Percentiles rank a stretch among this genome's conserved stretches.
These are phyloP conservation scores for Encarsia formosa DNA, from an alignment of 2,888 invertebrate species.

Conservation along the genomic window DNA sequence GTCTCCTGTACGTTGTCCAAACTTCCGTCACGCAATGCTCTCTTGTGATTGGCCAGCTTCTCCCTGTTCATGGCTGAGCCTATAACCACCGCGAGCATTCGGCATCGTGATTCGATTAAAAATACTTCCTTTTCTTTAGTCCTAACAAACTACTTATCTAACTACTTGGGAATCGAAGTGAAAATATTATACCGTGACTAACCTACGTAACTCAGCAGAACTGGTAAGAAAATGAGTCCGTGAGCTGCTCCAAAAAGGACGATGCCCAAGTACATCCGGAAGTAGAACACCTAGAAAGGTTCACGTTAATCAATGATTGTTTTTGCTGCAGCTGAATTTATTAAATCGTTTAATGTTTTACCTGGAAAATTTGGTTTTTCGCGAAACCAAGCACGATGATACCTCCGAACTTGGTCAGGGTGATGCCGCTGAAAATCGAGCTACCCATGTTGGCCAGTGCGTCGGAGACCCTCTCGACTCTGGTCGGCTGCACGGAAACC, in stretches of 20 bases:
- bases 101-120: neutral
- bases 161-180: too few relatives aligned
- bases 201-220: slow-evolving; percentile 96
- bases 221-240: slow-evolving; percentile 95
- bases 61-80: slow-evolving; percentile 80
- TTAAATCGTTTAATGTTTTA: too few relatives aligned
- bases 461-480: slow-evolving; percentile 75
- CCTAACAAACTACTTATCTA: neutral
- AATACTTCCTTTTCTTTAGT: too few relatives aligned
- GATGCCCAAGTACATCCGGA: slow-evolving; percentile 96
- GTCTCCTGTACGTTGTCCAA: slow-evolving; percentile 73
- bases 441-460: slow-evolving; percentile 84
- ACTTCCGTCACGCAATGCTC: slow-evolving; percentile 58
- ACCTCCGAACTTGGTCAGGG: slow-evolving; percentile 95
- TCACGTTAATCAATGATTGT: neutral
- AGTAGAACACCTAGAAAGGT: slow-evolving; percentile 74
- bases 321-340: neutral
- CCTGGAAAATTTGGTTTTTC: slow-evolving; percentile 94
- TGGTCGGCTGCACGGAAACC: slow-evolving; percentile 67
- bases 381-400: slow-evolving; percentile 95
- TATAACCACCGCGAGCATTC: slow-evolving; percentile 46
- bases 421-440: slow-evolving; percentile 95
- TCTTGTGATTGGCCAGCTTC: slow-evolving; percentile 72
- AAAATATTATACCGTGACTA: slow-evolving; percentile 48
- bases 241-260: slow-evolving; percentile 95